Conservation (phyloP, 2,113 vertebrate genomes). For the human region GRCh38 chr4:165489501-165490000, state of each 20-base stretch:
- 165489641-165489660: neutral
- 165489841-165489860: neutral
- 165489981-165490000: neutral
- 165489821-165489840: neutral
- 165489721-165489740: neutral
- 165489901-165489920: neutral
- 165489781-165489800: neutral
- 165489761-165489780: neutral
- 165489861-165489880: neutral
- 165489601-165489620: no score
- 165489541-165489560: neutral
- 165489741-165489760: neutral
- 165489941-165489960: neutral
- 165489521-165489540: neutral
- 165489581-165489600: neutral
- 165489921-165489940: fast-evolving
- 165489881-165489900: fast-evolving
- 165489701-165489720: neutral
- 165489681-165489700: neutral
- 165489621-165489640: neutral
- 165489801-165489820: neutral
- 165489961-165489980: fast-evolving
- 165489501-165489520: neutral
- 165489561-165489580: neutral
- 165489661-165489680: neutral